Conservation (phyloP, 2,797 vertebrate species). For the Peromyscus aztecus region DNA sequence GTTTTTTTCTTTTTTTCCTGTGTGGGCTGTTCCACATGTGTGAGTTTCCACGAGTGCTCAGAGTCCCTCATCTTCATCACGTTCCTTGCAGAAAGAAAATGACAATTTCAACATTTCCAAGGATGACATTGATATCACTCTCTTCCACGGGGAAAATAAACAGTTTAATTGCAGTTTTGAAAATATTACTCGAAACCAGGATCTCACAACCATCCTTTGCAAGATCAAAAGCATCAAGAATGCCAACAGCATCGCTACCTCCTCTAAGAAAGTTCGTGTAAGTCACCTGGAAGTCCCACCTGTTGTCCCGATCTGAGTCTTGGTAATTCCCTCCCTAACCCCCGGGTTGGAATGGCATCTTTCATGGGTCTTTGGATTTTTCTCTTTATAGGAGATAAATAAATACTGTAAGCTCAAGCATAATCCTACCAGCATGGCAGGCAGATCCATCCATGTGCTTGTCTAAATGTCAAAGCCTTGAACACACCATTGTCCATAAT, state of each 20-base stretch:
- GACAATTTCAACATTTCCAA: slow-evolving; percentile 91
- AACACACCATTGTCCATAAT: slow-evolving; percentile 54
- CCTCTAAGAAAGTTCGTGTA: slow-evolving; percentile 88
- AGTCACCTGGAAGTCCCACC: slow-evolving; percentile 73
- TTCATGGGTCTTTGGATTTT: slow-evolving; percentile 18
- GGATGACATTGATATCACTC: slow-evolving; percentile 90
- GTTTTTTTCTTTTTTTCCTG: slow-evolving; percentile 43
- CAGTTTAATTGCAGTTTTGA: slow-evolving; percentile 86
- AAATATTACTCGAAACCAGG: slow-evolving; percentile 86
- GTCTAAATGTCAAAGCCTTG: slow-evolving; percentile 28
- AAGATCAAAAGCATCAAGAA: slow-evolving; percentile 83
- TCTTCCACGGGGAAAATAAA: slow-evolving; percentile 79
- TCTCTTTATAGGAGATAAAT: slow-evolving; percentile 50
- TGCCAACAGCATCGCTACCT: slow-evolving; percentile 84
- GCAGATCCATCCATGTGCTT: slow-evolving; percentile 15
- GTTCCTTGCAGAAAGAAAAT: slow-evolving; percentile 90
- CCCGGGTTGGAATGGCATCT: not conserved
- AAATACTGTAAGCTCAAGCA: not conserved
- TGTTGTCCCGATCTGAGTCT: not conserved
- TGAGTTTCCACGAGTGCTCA: not conserved
- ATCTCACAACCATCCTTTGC: slow-evolving; percentile 88
- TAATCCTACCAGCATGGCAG: slow-evolving; percentile 55
- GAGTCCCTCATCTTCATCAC: slow-evolving; percentile 72
- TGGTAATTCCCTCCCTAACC: not conserved
- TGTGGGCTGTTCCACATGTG: not conserved